Evolutionary conservation across 2,888 invertebrate species (phyloP), one percentile per base, ranked within the genome.

Genomic region (Iselma pallidipennis): DNA sequence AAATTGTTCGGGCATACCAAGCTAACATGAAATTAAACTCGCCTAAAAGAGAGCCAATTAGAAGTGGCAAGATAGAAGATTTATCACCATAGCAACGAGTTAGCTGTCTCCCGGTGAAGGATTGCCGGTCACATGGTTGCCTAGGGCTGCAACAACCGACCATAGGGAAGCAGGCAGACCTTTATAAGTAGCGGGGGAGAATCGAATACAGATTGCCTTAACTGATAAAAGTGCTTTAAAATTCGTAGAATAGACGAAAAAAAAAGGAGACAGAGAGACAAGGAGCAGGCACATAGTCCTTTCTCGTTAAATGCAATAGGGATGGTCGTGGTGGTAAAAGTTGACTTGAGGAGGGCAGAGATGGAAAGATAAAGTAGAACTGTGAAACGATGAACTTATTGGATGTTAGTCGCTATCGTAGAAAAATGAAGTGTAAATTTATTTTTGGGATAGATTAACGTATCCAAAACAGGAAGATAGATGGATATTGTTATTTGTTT

Each of bases 51-150:
- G 78, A 80, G 79, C 81, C 81, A 81, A 82, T 82, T 82, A 81
- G 80, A 80, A 78, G 80, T 79, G 79, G 79, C 79, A 81, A 80
- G 80, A 80, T 78, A 74, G 78, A 75, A 80, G 81, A 82, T 82
- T 82, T 82, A 82, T 82, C 78, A 71, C 80, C 81, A 79, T 80
- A 76, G 81, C 80, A 81, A 81, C 81, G 81, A 78, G 77, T 76
- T 76, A 74, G 76, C 78, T 80, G 81, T 81, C 80, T 76, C 74
- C 66, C 69, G 65, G 80, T 82, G 82, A 82, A 78, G 80, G 78
- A 82, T 81, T 78, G 80, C 78, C 74, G 78, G 78, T 79, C 78
- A 76, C 77, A 77, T 78, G 78, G 76, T 73, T 70, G 75, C 72
- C 71, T 69, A 66, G 71, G 64, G 64, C 60, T 64, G 64, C 10